A percentile compares a stretch with the other conserved stretches of the same genome.
phyloP scores from a whole-genome alignment of 2,888 invertebrate species.

The Drosophila multiciliata region DNA sequence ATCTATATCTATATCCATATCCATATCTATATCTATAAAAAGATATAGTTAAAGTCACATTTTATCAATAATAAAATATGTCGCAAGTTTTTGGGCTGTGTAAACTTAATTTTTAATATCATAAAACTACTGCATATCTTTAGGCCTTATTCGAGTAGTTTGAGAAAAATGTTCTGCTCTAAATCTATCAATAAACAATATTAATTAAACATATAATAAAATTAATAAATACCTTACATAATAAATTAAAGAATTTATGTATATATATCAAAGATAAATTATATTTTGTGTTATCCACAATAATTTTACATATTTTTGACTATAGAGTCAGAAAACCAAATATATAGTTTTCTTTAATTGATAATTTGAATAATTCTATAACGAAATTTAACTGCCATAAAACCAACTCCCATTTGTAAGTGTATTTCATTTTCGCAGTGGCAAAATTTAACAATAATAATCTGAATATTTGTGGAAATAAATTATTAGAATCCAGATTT shows the following conservation, averaged over 20 bases:
- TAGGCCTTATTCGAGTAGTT: background rate
- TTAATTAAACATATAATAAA: background rate
- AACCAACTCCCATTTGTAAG: background rate
- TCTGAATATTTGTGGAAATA: background rate
- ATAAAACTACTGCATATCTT: constrained; percentile 14
- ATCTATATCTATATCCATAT: too few relatives aligned
- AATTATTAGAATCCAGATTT: background rate
- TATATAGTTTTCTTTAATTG: background rate
- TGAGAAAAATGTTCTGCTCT: background rate
- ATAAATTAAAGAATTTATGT: background rate
- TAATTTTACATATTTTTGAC: too few relatives aligned
- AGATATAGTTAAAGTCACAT: background rate
- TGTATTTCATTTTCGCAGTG: background rate
- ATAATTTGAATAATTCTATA: background rate
- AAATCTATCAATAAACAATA: background rate
- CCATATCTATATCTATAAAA: too few relatives aligned
- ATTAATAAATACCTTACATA: background rate
- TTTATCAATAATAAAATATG: constrained; percentile 13
- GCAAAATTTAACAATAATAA: background rate
- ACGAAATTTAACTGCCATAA: background rate
- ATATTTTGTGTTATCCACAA: too few relatives aligned
- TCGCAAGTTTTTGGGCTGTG: constrained; percentile 16
- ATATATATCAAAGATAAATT: background rate
- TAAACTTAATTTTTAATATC: background rate
- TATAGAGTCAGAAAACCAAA: too few relatives aligned